Evolutionary conservation across 2,113 vertebrate species (phyloP).

Genomic region (human): DNA sequence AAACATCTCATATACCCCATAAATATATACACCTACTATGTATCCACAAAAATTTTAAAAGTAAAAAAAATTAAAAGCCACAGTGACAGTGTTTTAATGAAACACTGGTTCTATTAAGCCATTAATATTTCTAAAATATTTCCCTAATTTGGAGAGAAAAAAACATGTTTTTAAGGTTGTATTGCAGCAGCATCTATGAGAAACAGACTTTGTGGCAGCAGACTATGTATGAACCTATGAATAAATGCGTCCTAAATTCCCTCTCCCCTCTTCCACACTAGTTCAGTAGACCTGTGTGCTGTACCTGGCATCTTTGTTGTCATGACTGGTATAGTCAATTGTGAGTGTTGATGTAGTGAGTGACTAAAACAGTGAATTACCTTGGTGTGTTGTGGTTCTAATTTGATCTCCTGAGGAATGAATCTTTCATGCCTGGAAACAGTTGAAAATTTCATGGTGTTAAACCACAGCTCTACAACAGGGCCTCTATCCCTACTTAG

Average conservation of each 20-base stretch:
- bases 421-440: neutral
- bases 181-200: neutral
- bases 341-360: neutral
- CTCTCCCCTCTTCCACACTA: neutral
- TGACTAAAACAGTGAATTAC: constrained; percentile 23
- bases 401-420: constrained; percentile 26
- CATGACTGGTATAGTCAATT: neutral
- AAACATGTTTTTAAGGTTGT: neutral
- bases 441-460: constrained; percentile 6
- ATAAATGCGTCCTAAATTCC: neutral
- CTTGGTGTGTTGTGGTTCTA: neutral
- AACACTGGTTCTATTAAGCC: neutral
- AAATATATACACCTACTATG: too few relatives aligned
- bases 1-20: too few relatives aligned
- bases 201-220: neutral
- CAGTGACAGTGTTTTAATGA: neutral
- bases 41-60: too few relatives aligned
- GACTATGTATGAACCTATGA: neutral
- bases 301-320: neutral
- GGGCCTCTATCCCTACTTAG: neutral
- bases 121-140: neutral
- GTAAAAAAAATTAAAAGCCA: neutral
- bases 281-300: neutral
- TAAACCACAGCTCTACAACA: neutral
- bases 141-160: neutral